Evolutionary conservation across 2,888 invertebrate species (phyloP).

Genomic region (Harpalus rufipes): DNA sequence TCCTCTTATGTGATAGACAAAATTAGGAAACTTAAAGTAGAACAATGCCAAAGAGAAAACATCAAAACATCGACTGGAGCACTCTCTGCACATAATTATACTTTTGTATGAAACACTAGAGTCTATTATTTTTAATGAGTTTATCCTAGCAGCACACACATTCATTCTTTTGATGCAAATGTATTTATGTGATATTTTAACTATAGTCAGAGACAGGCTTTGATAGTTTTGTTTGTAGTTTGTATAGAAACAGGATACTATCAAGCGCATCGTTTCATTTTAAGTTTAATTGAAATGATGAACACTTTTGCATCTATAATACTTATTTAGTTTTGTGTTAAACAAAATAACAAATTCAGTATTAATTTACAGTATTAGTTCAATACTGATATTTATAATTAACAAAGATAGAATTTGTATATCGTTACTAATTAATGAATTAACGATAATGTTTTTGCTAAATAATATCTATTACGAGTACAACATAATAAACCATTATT

Average conservation of each 20-base stretch:
- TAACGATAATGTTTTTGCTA: no score
- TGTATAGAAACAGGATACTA: not conserved
- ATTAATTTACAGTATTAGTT: not conserved
- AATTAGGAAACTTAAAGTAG: constrained; percentile 10
- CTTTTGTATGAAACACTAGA: constrained; percentile 20
- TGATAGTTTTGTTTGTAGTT: not conserved
- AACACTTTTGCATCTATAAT: not conserved
- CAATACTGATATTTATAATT: no score
- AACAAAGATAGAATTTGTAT: no score
- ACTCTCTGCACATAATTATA: constrained; percentile 7
- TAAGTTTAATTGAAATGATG: not conserved
- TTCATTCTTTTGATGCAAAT: constrained; percentile 26
- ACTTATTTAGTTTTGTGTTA: not conserved
- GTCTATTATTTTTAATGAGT: constrained; percentile 32
- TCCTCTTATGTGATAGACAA: constrained; percentile 10
- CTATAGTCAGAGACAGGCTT: not conserved
- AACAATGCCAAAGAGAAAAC: constrained; percentile 7
- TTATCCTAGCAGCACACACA: constrained; percentile 2
- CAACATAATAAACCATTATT: no score
- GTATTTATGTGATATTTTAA: constrained; percentile 25
- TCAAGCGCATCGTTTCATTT: not conserved
- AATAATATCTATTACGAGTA: no score
- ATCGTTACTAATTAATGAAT: no score
- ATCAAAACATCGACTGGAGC: constrained; percentile 4
- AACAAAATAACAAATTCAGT: not conserved